phyloP scores from a whole-genome alignment of 53 echinoderm and acorn worm genomes.

The Luidia sarsii region DNA sequence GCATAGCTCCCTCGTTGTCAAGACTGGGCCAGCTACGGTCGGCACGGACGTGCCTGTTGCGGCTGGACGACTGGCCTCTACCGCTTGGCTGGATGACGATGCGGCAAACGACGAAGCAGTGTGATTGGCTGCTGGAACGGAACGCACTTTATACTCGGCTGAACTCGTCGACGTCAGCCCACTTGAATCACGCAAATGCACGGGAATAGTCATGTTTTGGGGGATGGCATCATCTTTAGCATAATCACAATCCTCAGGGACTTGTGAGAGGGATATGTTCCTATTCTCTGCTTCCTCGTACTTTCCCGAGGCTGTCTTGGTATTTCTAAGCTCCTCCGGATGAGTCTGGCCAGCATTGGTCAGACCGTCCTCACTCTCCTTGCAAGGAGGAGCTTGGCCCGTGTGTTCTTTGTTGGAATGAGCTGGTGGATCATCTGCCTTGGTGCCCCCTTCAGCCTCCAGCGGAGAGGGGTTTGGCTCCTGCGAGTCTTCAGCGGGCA shows the following conservation, averaged over 20 bases:
- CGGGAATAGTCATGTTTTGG: neutral
- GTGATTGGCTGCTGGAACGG: constrained; percentile 4
- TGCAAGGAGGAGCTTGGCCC: no score
- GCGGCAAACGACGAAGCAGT: neutral
- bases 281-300: no score
- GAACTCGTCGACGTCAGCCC: no score
- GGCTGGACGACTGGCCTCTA: neutral
- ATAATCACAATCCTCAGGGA: no score
- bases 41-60: neutral
- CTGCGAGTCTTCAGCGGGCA: neutral
- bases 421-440: neutral
- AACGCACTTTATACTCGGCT: neutral
- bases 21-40: neutral
- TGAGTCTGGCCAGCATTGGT: no score
- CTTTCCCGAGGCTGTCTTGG: no score
- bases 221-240: neutral
- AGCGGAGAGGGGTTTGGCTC: neutral
- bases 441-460: neutral
- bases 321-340: no score
- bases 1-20: constrained; percentile 33
- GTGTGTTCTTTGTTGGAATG: no score
- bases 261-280: no score
- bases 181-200: no score
- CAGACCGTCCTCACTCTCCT: no score
- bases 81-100: neutral